Evolutionary conservation across 2,888 invertebrate species (phyloP).

Genomic region (Choristoneura rosaceana): DNA sequence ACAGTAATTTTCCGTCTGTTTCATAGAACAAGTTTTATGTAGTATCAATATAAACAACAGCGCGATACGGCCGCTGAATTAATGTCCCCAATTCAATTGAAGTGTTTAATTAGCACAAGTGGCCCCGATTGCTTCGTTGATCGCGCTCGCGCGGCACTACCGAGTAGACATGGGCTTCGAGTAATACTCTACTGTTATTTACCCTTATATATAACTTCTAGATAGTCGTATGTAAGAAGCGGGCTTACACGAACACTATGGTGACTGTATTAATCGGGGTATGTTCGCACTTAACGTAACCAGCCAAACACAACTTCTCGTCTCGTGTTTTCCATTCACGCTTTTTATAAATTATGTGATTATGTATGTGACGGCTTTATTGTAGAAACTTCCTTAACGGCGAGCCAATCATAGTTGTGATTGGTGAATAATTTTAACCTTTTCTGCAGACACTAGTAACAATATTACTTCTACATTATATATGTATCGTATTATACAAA

Average conservation of each 20-base stretch:
- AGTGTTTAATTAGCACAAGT: slow-evolving; percentile 85
- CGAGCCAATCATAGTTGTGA: not conserved
- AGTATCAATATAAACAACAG: slow-evolving; percentile 69
- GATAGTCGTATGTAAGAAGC: not conserved
- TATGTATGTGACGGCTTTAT: slow-evolving; percentile 1
- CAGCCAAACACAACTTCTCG: slow-evolving; percentile 7
- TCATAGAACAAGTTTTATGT: slow-evolving; percentile 24
- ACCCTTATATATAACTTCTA: not conserved
- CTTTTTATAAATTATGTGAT: slow-evolving; percentile 26
- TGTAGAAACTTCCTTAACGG: slow-evolving; percentile 15
- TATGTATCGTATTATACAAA: no score
- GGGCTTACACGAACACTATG: not conserved
- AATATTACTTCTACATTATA: not conserved
- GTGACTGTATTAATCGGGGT: not conserved
- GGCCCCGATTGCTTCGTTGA: slow-evolving; percentile 84
- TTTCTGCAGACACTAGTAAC: no score
- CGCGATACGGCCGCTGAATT: slow-evolving; percentile 73
- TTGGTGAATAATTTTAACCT: not conserved
- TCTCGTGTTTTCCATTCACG: slow-evolving; percentile 32
- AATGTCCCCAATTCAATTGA: slow-evolving; percentile 85
- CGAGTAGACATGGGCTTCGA: slow-evolving; percentile 1
- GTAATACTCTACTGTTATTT: slow-evolving; percentile 1
- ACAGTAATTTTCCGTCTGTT: slow-evolving; percentile 36
- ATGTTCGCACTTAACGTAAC: not conserved
- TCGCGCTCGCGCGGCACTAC: slow-evolving; percentile 69